A percentile compares a stretch with the other conserved stretches of the same genome.
phyloP scores from a whole-genome alignment of 2,113 vertebrate species.

The Pseudolaguvia tuberculata region DNA sequence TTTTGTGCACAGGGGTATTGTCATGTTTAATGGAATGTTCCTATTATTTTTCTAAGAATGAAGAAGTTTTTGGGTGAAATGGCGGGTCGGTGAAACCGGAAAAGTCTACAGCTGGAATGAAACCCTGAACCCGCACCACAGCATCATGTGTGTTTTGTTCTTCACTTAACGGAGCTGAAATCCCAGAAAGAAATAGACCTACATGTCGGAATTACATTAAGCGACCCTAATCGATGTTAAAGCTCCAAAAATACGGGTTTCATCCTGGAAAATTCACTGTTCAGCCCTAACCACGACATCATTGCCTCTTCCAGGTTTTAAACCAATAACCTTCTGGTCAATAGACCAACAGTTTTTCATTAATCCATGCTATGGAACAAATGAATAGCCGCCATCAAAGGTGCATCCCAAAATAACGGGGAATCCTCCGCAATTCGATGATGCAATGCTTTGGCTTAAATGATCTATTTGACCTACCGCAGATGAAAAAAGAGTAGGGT shows the following conservation, averaged over 20 bases:
- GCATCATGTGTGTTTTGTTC: no score
- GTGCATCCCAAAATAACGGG: neutral
- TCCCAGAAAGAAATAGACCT: neutral
- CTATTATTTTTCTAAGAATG: conserved; percentile 47
- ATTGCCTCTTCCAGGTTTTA: neutral
- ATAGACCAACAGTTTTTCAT: neutral
- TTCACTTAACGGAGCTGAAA: neutral
- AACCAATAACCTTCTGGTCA: no score
- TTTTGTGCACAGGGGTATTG: no score
- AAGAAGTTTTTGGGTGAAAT: no score
- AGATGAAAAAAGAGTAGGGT: conserved; percentile 37
- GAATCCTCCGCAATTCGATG: neutral
- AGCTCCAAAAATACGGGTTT: neutral
- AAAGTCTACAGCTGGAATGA: no score
- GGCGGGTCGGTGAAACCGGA: no score
- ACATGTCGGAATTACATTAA: neutral
- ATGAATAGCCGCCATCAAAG: neutral
- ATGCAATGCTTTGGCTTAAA: neutral
- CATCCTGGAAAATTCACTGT: neutral
- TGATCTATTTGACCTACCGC: conserved; percentile 65
- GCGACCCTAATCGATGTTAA: neutral
- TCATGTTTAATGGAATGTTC: conserved; percentile 56
- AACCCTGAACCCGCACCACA: no score
- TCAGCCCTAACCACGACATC: neutral
- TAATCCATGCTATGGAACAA: neutral